Conservation (phyloP, 2,113 vertebrate species). For the Arvicanthis niloticus region DNA sequence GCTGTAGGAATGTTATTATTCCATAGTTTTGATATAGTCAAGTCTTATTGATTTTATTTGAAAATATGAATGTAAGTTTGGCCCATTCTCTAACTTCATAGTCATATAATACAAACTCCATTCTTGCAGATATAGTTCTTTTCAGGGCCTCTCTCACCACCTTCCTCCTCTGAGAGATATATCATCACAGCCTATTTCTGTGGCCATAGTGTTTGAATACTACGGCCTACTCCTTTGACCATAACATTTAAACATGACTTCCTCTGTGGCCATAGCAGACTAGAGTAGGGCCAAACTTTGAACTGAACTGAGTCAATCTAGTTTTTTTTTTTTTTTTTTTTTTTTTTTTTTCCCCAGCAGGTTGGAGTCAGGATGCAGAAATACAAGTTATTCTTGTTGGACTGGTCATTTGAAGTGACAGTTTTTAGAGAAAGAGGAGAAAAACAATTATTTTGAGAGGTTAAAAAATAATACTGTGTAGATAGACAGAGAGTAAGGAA, state of each 20-base stretch:
- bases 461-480: neutral
- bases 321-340: neutral
- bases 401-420: neutral
- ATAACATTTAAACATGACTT: neutral
- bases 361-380: neutral
- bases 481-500: neutral
- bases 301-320: neutral
- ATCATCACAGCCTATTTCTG: accelerated
- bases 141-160: neutral
- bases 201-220: neutral
- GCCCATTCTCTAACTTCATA: neutral
- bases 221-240: neutral
- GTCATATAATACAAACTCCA: neutral
- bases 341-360: neutral
- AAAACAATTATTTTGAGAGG: neutral
- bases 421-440: conserved; percentile 46
- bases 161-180: neutral
- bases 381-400: neutral
- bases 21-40: conserved; percentile 20
- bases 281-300: neutral
- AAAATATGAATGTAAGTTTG: conserved; percentile 27
- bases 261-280: neutral
- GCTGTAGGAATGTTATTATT: neutral
- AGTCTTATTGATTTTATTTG: neutral
- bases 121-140: neutral